Base-by-base conservation (phyloP, 2,888 invertebrate species). In the Pediacus dermestoides region DNA sequence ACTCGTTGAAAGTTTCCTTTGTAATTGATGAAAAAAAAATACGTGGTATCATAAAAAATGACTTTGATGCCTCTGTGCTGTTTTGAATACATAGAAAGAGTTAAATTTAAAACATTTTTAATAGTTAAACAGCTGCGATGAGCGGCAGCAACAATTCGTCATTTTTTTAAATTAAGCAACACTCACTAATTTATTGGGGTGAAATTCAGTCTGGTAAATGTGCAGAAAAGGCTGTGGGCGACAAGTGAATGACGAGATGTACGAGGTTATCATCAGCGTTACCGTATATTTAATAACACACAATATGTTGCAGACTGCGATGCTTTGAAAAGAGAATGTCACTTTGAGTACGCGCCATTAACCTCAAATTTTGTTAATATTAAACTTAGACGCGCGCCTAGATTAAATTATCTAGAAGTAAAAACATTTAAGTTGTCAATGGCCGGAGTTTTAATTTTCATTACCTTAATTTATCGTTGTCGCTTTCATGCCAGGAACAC, bases 181-280 rank as follows among this genome's bases (percentile, higher is more conserved):
- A 25, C 16, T 32, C 42, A 35, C 34, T 42, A 42, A 45, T 41
- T 42, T 31, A 38, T 38, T 27, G 35, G 36, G 44, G 39, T 25
- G 25, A 14, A 32, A 28, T 30, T n/a, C 13, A 16, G 27, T 16
- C 33, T 16, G 12, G 36, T 23, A 34, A 33, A 21, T 30, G 32
- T 34, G 33, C 33, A 28, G 38, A 40, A 40, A 47, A 43, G 21
- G 21, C 21, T 18, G 21, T 18, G 21, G 21, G 21, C 21, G 21
- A 18, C 21, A 42, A 28, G 30, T 49, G 49, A 49, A 49, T 49
- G 49, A 49, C 49, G 44, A 49, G 46, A 49, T 52, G 47, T 48
- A 52, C 48, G 47, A 45, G 38, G 37, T 45, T 47, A 51, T 53
- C 50, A 53, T 51, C 46, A 49, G 50, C 49, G 41, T 41, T 44